These are phyloP conservation scores for Helarctos malayanus DNA, from an alignment of 2,797 vertebrate species.

Conservation along the genomic window DNA sequence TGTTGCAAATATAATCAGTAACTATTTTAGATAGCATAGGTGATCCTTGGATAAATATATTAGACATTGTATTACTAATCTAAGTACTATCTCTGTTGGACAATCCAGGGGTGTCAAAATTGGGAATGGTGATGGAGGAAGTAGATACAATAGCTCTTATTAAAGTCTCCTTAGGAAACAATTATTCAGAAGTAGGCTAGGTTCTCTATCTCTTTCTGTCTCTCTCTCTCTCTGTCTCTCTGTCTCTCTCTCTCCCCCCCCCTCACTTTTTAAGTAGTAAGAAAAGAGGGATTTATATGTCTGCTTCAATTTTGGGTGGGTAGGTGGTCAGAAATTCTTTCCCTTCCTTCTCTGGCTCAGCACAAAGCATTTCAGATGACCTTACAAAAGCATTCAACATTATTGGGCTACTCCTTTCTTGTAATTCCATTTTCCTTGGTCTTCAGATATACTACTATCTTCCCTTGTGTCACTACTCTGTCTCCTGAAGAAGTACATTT, in stretches of 20 bases:
- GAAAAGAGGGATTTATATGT: neutral
- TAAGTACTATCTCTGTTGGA: neutral
- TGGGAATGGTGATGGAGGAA: neutral
- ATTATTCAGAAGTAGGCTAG: constrained; percentile 27
- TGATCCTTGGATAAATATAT: neutral
- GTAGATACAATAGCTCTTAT: neutral
- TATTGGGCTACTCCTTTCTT: neutral
- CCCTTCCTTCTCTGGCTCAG: neutral
- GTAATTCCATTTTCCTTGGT: neutral
- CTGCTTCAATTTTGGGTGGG: neutral
- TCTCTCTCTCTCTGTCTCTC: neutral
- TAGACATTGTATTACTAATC: neutral
- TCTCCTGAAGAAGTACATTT: neutral
- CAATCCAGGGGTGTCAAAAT: neutral
- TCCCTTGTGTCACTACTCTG: neutral
- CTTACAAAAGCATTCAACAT: neutral
- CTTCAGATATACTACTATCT: neutral
- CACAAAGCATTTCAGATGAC: neutral
- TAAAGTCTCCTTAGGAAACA: neutral
- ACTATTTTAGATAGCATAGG: neutral
- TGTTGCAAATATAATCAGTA: constrained; percentile 40
- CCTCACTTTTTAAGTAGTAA: neutral
- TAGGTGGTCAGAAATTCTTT: neutral
- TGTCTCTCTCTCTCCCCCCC: fast-evolving
- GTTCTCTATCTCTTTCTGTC: neutral